Base-by-base conservation (phyloP, 2,113 vertebrate species). In the Podarcis cretensis region DNA sequence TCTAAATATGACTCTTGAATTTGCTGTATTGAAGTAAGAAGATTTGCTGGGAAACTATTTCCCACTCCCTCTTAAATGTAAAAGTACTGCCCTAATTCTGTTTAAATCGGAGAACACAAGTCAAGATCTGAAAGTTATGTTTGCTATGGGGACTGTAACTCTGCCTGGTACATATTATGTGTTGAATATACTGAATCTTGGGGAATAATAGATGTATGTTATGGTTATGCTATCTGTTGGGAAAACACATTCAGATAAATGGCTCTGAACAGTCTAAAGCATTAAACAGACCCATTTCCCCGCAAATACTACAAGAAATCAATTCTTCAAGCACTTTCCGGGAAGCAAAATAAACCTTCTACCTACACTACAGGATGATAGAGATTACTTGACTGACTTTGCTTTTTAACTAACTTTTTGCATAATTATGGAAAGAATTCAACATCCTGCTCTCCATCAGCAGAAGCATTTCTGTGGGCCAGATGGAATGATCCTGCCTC, bases 141-240 rank as follows among this genome's bases (percentile, higher is more conserved):
- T 23, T 80, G 40, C 16, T 57, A 32, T 30, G 90, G 73, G 68
- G 89, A 83, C 3, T 91, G 30, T 92, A 90, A 93, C 25, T 86
- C 68, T 91, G 79, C 4, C 32, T 5, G 21, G 12, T 83, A 35
- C 63, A 48, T n/a, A 9, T 84, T 10, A 1, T 83, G 32, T 3
- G 0, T 89, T 83, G 13, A 68, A 57, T 87, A 59, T 37, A 27
- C n/a, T 83, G 82, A 90, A 88, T 75, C 65, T 78, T 88, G n/a
- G 79, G 74, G 71, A 83, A 85, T 89, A 93, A 91, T 92, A 85
- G 84, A 73, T 25, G 6, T 78, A n/a, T 79, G 25, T 90, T 66
- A 37, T 0, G 1, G 48, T 87, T 94, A n/a, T 0, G 66, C 73
- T 87, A 89, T 83, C 85, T 90, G 0, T 76, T 66, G 83, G 74